Evolutionary conservation across 2,888 invertebrate species (phyloP).

Genomic region (Sturmia bella): DNA sequence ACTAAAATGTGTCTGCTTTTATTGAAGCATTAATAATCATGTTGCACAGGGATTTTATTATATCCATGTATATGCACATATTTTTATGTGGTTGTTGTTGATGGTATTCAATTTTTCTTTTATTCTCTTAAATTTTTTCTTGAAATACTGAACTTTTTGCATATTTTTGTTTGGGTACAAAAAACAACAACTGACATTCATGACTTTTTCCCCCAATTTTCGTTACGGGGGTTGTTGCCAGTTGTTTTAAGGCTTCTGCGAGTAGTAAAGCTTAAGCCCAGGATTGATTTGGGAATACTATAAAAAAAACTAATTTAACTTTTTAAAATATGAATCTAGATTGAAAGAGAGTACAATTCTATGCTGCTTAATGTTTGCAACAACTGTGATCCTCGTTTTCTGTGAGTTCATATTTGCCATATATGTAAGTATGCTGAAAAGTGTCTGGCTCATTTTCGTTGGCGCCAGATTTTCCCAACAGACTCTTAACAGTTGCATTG

Average conservation of each 20-base stretch:
- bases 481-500: slow-evolving; percentile 46
- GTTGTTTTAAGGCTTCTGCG: too few relatives aligned
- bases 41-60: slow-evolving; percentile 63
- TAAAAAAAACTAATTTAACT: too few relatives aligned
- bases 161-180: slow-evolving; percentile 33
- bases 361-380: background rate
- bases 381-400: slow-evolving; percentile 6
- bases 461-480: slow-evolving; percentile 58
- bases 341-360: too few relatives aligned
- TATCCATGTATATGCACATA: slow-evolving; percentile 16
- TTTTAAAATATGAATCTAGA: too few relatives aligned
- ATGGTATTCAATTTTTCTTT: slow-evolving; percentile 24
- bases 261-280: background rate
- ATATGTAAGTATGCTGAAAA: slow-evolving; percentile 37
- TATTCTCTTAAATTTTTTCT: slow-evolving; percentile 44
- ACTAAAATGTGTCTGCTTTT: slow-evolving; percentile 56
- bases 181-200: background rate
- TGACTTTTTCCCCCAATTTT: slow-evolving; percentile 3
- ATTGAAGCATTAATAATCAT: slow-evolving; percentile 69
- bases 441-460: slow-evolving; percentile 56
- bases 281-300: too few relatives aligned
- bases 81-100: slow-evolving; percentile 13
- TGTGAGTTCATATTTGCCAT: background rate
- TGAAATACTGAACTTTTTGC: slow-evolving; percentile 10
- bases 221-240: slow-evolving; percentile 10